phyloP scores from a whole-genome alignment of 92 coral and sea anemone genomes.

The Pocillopora grandis region DNA sequence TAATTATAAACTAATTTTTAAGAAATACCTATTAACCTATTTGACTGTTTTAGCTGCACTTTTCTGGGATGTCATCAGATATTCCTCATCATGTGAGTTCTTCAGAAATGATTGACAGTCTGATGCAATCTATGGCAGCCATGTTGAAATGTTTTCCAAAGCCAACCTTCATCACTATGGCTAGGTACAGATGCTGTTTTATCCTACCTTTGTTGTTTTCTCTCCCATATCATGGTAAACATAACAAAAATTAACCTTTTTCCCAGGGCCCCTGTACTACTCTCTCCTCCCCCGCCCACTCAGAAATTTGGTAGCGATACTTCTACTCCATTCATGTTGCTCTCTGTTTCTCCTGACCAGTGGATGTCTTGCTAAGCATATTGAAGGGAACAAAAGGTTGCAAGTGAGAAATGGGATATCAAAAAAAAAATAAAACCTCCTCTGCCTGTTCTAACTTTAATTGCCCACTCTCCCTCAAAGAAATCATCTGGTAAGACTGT shows the following conservation, averaged over 20 bases:
- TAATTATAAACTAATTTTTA: no score
- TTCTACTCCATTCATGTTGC: no score
- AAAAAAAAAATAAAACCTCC: no score
- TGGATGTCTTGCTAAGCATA: no score
- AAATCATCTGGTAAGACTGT: no score
- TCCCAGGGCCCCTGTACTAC: not conserved
- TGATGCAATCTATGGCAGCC: slow-evolving; percentile 54
- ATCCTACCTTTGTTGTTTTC: not conserved
- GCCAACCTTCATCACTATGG: slow-evolving; percentile 88
- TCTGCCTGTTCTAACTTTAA: no score
- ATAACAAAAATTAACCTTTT: not conserved
- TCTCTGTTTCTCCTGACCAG: no score
- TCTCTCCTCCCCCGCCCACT: no score
- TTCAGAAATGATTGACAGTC: slow-evolving; percentile 65
- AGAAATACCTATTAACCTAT: not conserved
- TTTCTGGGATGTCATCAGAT: slow-evolving; percentile 92
- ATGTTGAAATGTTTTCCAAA: slow-evolving; percentile 52
- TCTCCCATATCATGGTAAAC: not conserved
- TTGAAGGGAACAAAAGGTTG: no score
- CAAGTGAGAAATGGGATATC: no score
- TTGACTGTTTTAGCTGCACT: slow-evolving; percentile 70
- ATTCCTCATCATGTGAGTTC: slow-evolving; percentile 92
- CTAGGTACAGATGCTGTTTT: slow-evolving; percentile 61
- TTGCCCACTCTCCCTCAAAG: no score
- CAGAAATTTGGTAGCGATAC: no score